phyloP scores from a whole-genome alignment of 2,797 vertebrate genomes.

The Cephalopachus bancanus region DNA sequence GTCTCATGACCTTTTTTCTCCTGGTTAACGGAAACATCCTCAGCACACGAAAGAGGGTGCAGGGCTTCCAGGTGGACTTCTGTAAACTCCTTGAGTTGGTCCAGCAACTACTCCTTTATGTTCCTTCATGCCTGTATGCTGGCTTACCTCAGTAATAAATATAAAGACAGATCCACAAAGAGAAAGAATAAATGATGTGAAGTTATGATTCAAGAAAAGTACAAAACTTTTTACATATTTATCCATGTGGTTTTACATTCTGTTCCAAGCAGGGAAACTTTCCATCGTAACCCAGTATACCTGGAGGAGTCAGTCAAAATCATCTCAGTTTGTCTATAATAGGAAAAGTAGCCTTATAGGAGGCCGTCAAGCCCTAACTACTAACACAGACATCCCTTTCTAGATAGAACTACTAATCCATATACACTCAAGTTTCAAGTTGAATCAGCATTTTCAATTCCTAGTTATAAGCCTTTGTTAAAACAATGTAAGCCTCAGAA shows the following conservation, averaged over 20 bases:
- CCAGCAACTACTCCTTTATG: background rate
- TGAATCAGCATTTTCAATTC: background rate
- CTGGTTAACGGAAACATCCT: background rate
- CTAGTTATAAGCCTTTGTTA: slow-evolving; percentile 34
- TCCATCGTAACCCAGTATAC: background rate
- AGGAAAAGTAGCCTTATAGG: background rate
- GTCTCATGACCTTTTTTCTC: background rate
- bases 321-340: background rate
- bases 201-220: background rate
- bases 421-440: background rate
- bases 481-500: background rate
- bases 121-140: background rate
- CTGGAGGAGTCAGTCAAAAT: background rate
- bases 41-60: background rate
- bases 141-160: background rate
- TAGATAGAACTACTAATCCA: background rate
- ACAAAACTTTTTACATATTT: background rate
- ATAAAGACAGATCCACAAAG: background rate
- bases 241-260: background rate
- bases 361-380: background rate
- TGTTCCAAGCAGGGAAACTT: background rate
- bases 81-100: background rate
- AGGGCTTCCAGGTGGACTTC: background rate
- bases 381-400: background rate
- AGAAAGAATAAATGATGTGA: background rate